phyloP scores from a whole-genome alignment of 1,140 invertebrate species.

The Drosophila lacertosa region DNA sequence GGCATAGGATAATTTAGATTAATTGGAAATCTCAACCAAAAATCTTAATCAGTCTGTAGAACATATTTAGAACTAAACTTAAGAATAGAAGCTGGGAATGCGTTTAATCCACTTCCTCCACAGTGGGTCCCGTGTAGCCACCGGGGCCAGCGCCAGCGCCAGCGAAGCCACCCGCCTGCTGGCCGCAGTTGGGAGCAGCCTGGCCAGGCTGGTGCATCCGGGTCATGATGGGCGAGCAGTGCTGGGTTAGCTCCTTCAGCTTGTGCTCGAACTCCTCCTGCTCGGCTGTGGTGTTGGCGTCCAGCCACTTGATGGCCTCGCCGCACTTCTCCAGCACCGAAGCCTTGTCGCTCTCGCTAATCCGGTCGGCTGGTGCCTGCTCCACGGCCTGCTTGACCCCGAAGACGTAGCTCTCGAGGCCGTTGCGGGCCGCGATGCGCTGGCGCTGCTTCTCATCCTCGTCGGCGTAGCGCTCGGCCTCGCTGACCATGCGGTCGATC shows the following conservation, averaged over 20 bases:
- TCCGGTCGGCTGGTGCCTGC: conserved; percentile 86
- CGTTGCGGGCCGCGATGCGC: conserved; percentile 86
- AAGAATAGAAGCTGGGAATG: background rate
- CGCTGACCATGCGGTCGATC: conserved; percentile 87
- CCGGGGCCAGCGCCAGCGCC: conserved; percentile 47
- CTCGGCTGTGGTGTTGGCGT: conserved; percentile 86
- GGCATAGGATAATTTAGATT: too few relatives aligned
- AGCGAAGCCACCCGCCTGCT: conserved; percentile 84
- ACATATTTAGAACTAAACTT: too few relatives aligned
- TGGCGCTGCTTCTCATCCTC: conserved; percentile 89
- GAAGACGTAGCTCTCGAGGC: conserved; percentile 90
- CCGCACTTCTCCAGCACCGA: conserved; percentile 85
- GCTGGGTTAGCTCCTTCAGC: conserved; percentile 85
- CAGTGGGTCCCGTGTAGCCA: conserved; percentile 86
- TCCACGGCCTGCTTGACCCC: conserved; percentile 87
- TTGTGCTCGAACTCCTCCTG: conserved; percentile 88
- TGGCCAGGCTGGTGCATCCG: conserved; percentile 85
- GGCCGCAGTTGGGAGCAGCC: conserved; percentile 73
- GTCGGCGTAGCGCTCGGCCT: conserved; percentile 80
- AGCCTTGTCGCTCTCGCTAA: conserved; percentile 87
- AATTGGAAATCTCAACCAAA: too few relatives aligned
- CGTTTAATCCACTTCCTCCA: conserved; percentile 90
- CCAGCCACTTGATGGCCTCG: conserved; percentile 87
- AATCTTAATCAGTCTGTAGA: too few relatives aligned
- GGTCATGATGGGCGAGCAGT: conserved; percentile 86